Evolutionary conservation across 2,113 vertebrate species (phyloP).

Genomic region (Sylvia atricapilla): DNA sequence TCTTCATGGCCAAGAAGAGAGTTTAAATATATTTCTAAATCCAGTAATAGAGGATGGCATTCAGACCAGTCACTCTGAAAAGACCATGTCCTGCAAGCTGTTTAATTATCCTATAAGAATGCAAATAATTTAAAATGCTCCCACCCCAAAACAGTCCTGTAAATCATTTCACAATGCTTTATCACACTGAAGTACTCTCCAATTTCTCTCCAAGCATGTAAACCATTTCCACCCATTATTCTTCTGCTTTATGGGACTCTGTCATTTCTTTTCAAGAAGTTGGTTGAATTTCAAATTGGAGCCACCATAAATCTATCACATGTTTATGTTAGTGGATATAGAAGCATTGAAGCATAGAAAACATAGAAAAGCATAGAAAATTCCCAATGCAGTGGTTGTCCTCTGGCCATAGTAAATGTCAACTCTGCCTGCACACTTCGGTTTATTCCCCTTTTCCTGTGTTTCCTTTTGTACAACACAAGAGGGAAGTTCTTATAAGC

Average conservation of each 20-base stretch:
- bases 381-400: neutral
- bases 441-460: neutral
- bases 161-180: conserved; percentile 24
- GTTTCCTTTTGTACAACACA: neutral
- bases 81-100: neutral
- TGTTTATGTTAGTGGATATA: neutral
- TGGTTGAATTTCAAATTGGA: neutral
- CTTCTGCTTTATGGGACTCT: neutral
- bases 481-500: neutral
- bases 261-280: conserved; percentile 11
- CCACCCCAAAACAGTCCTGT: neutral
- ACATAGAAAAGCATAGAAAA: neutral
- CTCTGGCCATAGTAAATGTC: neutral
- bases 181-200: neutral
- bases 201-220: neutral
- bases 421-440: neutral
- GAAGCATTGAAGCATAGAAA: neutral
- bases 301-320: neutral
- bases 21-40: neutral
- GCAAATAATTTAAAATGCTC: neutral
- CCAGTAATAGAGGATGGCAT: neutral
- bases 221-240: neutral
- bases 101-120: conserved; percentile 13
- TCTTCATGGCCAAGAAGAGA: neutral
- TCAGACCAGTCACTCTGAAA: neutral